Base-by-base conservation (phyloP, 2,797 vertebrate genomes). In the Mus spretus region DNA sequence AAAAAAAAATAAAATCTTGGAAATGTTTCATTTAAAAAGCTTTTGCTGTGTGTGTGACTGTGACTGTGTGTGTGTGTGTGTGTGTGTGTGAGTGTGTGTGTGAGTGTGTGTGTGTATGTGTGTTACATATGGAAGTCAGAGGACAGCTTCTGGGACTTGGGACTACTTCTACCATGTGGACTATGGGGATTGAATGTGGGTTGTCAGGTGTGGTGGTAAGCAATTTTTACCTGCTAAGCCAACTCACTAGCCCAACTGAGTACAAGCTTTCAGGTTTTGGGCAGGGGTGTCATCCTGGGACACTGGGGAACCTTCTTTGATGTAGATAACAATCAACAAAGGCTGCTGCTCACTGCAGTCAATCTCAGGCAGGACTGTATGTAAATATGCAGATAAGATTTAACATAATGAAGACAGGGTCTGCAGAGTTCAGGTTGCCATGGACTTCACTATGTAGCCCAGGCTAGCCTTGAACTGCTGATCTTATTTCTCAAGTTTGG, bases 371-470 rank as follows among this genome's bases (percentile, higher is more conserved):
- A 82, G 12, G 82, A 90, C 15, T 22, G 1, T 72, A 86, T 82
- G 57, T 70, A 53, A 83, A 93, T 96, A 94, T 84, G 63, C 85
- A 81, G 94, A 89, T 57, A 93, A 78, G 57, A 88, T 94, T 93
- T 92, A 87, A 50, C 14, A 61, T 22, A 61, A 81, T 81, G 34
- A 28, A 26, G 79, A 81, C 20, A 15, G 34, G 20, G 20, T 81
- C 79, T 59, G 20, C 0, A 20, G 20, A 59, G 79, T n/a, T 19
- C 79, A 59, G 2, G 22, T 22, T 61, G 81, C 14, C 37, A 5
- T 6, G 14, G 80, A 44, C 61, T 44, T 85, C 17, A 22, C 17
- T 31, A 14, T 34, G 34, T 50, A 34, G 28, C 31, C 17, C 44
- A 67, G 82, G 61, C 28, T 50, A 34, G 31, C 61, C 44, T 85